Percentiles rank a stretch among this genome's conserved stretches.
These are phyloP conservation scores for Heloderma charlesbogerti DNA, from an alignment of 2,113 vertebrate genomes.

Conservation along the genomic window DNA sequence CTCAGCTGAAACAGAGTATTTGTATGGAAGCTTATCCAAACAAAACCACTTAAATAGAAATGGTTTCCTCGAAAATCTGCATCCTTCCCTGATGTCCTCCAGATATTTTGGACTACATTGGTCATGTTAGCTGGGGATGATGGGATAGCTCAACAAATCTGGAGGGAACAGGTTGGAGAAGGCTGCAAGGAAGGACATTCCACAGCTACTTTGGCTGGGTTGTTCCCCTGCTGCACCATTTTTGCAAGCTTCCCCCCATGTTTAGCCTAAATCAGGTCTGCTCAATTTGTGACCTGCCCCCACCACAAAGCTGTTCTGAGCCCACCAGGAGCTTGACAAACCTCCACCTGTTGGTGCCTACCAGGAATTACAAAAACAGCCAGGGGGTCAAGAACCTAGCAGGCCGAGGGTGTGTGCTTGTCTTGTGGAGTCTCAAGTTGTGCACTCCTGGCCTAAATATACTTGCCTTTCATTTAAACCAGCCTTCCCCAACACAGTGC, in stretches of 20 bases:
- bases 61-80: background rate
- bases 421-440: too few species aligned
- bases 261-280: background rate
- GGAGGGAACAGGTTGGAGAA: background rate
- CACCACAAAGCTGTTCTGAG: background rate
- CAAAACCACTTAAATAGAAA: background rate
- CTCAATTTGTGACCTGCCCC: background rate
- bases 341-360: background rate
- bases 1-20: background rate
- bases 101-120: background rate
- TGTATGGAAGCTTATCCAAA: background rate
- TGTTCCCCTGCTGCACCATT: background rate
- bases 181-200: background rate
- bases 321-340: background rate
- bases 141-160: background rate
- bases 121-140: background rate
- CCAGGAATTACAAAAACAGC: background rate
- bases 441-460: background rate
- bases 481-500: too few species aligned
- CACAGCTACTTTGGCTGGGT: background rate
- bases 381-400: too few species aligned
- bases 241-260: background rate
- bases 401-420: too few species aligned
- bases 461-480: background rate
- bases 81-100: background rate